Evolutionary conservation across 92 coral and sea anemone species (phyloP), one percentile per base, ranked within the genome.

Genomic region (Epizoanthus scotinus): DNA sequence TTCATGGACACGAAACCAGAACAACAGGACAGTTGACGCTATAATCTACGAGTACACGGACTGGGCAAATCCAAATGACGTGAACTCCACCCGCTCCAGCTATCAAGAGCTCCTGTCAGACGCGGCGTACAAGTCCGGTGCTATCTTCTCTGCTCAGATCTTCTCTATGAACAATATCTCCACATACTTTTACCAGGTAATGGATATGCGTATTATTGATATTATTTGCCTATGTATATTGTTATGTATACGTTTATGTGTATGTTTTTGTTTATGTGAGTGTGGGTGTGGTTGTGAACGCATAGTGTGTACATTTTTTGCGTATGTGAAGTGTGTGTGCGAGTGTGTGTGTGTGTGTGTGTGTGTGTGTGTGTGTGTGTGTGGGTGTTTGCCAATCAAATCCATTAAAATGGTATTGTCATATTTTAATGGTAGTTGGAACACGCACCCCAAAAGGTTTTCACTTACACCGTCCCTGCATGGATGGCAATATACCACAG

Each of bases 401-500:
- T 3, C 40, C 40, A 34, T 34, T 34, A 34, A 34, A 34, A 10
- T 47, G 8, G 8, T 40, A 40, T 40, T 62, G 31, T 7, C 26
- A 9, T 36, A 22, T 67, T 28, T 15, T 21, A 19, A 0, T 67
- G 1, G 0, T 8, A 68, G 73, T 1, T 68, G 13, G 73, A 68
- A 68, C 73, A 68, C 53, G 73, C 54, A 8, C 73, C 56, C 29
- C 20, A 40, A 12, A 19, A 10, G 12, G 31, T 42, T 2, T 5
- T 0, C 9, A 8, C 6, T 8, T 8, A 1, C 0, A 6, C 6
- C 1, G 54, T 68, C 3, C 73, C 73, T 26, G 24, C 15, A 20
- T 68, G 73, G 73, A 68, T 68, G 73, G 13, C 73, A 13, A 56
- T 68, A 19, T 68, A 38, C 15, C 73, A 68, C 55, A 53, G 73